Evolutionary conservation across 2,113 vertebrate species (phyloP).

Genomic region (Oncorhynchus mykiss): DNA sequence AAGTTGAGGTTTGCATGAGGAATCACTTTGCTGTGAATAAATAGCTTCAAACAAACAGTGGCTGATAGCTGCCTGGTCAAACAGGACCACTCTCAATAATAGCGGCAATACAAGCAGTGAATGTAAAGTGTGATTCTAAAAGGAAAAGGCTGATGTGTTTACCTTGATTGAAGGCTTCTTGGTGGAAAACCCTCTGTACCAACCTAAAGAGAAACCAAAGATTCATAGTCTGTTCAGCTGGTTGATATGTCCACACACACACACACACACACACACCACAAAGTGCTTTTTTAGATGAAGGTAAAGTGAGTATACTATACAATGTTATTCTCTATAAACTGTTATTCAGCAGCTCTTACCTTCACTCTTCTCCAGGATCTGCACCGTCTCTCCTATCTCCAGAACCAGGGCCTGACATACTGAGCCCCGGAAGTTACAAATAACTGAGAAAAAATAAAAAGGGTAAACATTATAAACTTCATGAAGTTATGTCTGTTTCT

Average conservation of each 20-base stretch:
- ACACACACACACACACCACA: no score
- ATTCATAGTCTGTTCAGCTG: neutral
- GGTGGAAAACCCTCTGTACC: constrained; percentile 78
- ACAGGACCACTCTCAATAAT: neutral
- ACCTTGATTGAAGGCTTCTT: constrained; percentile 78
- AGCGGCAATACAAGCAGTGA: neutral
- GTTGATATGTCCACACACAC: no score
- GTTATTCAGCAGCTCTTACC: constrained; percentile 67
- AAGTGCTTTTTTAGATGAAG: no score
- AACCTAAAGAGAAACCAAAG: constrained; percentile 59
- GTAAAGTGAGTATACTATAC: no score
- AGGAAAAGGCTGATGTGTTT: constrained; percentile 17
- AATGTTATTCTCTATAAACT: neutral
- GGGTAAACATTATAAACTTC: no score
- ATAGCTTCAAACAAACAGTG: no score
- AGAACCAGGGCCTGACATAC: constrained; percentile 90
- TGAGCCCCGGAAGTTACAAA: constrained; percentile 93
- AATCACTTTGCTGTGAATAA: no score
- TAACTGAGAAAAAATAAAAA: constrained; percentile 72
- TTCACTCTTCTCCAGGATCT: constrained; percentile 97
- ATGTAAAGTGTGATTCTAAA: no score
- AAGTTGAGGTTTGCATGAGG: no score
- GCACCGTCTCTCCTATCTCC: constrained; percentile 97
- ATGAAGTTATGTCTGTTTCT: no score
- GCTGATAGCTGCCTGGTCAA: no score